Conservation (phyloP, 2,113 vertebrate genomes). For the Tragelaphus scriptus region DNA sequence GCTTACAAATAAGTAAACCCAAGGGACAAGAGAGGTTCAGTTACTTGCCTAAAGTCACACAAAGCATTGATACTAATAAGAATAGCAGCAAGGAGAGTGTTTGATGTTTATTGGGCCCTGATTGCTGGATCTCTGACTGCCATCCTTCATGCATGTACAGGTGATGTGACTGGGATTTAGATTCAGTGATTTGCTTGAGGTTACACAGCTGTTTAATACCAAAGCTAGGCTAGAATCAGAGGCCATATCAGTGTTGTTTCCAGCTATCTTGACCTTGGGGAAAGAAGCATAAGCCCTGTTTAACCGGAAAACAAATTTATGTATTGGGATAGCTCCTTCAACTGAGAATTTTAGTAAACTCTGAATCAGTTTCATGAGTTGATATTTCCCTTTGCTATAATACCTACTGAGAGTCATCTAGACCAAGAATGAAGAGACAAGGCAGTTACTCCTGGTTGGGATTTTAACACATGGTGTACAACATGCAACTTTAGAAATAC, state of each 20-base stretch:
- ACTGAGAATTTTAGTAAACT: not conserved
- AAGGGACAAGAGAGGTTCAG: not conserved
- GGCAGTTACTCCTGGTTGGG: not conserved
- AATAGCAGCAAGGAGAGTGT: not conserved
- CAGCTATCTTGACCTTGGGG: not conserved
- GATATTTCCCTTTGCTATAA: not conserved
- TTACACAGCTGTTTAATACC: not conserved
- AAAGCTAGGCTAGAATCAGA: not conserved
- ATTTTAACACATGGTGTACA: not conserved
- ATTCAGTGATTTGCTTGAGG: not conserved
- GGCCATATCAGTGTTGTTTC: not conserved
- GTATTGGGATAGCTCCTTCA: not conserved
- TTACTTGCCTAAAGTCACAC: not conserved
- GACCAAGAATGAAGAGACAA: not conserved
- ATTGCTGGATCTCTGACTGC: not conserved
- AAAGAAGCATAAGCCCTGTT: not conserved
- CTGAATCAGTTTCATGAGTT: not conserved
- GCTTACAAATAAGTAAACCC: not conserved
- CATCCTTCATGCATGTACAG: not conserved
- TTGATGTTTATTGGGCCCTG: not conserved
- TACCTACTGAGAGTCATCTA: not conserved
- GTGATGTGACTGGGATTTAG: not conserved
- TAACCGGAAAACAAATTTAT: not conserved
- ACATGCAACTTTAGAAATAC: not conserved
- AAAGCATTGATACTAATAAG: not conserved